Evolutionary conservation across 2,888 invertebrate genomes (phyloP).

Genomic region (Lasiommata megera): DNA sequence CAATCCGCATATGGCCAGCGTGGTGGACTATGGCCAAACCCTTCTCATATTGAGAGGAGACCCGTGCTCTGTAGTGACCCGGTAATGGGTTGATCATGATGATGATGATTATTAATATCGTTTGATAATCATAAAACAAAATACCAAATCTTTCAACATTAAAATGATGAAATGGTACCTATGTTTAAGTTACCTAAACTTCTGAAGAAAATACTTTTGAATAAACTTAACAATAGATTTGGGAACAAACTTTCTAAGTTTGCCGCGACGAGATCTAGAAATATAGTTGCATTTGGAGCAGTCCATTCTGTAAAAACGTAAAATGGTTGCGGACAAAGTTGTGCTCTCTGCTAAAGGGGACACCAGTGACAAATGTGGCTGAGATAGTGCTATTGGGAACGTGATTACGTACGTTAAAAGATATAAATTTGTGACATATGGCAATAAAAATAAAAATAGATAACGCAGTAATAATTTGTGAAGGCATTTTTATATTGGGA

Average conservation of each 20-base stretch:
- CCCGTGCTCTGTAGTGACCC: no score
- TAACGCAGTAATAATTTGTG: slow-evolving; percentile 25
- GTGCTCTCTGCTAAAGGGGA: slow-evolving; percentile 45
- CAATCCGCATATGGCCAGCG: no score
- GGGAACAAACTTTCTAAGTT: slow-evolving; percentile 50
- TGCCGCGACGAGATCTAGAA: slow-evolving; percentile 57
- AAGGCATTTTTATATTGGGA: slow-evolving; percentile 26
- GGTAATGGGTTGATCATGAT: no score
- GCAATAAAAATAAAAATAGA: slow-evolving; percentile 30
- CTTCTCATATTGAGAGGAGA: no score
- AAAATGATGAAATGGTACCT: no score
- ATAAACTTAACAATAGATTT: slow-evolving; percentile 29
- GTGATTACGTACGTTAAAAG: slow-evolving; percentile 29
- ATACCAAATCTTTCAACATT: no score
- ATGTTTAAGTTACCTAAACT: no score
- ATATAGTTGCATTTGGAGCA: slow-evolving; percentile 57
- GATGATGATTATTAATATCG: no score
- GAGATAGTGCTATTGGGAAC: slow-evolving; percentile 33
- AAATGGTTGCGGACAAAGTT: slow-evolving; percentile 64
- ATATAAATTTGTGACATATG: slow-evolving; percentile 30
- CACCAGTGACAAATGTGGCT: slow-evolving; percentile 59
- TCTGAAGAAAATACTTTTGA: not conserved
- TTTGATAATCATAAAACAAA: no score
- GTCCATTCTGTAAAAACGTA: slow-evolving; percentile 50
- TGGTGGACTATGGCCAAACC: no score